Base-by-base conservation (phyloP, 2,888 invertebrate genomes). In the Theristus sp. region DNA sequence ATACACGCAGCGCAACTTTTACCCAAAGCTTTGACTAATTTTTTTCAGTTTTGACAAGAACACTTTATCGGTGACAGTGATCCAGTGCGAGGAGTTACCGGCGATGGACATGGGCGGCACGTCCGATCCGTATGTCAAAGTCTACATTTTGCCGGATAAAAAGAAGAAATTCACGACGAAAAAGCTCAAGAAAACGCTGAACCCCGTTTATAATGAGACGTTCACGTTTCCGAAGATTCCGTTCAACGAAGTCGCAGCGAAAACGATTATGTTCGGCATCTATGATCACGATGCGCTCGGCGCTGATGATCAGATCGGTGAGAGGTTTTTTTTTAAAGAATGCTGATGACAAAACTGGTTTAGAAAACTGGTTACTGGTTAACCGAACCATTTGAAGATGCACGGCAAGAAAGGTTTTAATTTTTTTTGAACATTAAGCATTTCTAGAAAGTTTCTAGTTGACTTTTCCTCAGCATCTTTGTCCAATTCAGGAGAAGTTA, bases 251-350 rank as follows among this genome's bases (percentile, higher is more conserved):
- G 89, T 94, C 62, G 91, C 93, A 85, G 88, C 89, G 78, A 96
- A 96, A 81, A 96, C 94, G 20, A 82, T 96, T 71, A 89, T 90
- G 67, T 94, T 96, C 78, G 93, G 93, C 69, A 90, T 96, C 74
- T 96, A 91, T 79, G 96, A 96, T 80, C 96, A 94, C 77, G 94
- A 96, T 79, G 86, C 94, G 68, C 94, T 96, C 81, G 94, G 94
- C 66, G 94, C 96, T 77, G 94, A 96, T 80, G 96, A 96, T 80
- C 93, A 94, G 79, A 96, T 96, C 73, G 94, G 94, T 58, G 22
- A n/a, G 54, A 20, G 20, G 38, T 6, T 17, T n/a, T n/a, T n/a
- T n/a, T n/a, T n/a, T n/a, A n/a, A n/a, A n/a, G n/a, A n/a, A n/a
- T n/a, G n/a, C n/a, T n/a, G n/a, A n/a, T n/a, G n/a, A n/a, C n/a